Evolutionary conservation across 2,888 invertebrate genomes (phyloP).

Genomic region (Drosophila parthenogenetica): DNA sequence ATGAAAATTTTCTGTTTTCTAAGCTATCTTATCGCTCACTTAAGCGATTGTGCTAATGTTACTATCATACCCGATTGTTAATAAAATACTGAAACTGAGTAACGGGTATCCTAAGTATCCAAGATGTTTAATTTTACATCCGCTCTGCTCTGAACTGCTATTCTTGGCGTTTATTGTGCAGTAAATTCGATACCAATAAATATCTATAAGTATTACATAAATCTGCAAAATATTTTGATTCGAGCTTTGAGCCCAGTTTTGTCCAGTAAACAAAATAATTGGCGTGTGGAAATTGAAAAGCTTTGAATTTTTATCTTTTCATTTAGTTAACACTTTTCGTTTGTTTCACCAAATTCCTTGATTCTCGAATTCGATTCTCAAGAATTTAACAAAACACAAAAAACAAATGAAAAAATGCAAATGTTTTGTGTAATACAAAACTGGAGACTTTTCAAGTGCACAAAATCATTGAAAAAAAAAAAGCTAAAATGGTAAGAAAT

Average conservation of each 20-base stretch:
- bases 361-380: conserved; percentile 48
- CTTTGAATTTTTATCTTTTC: conserved; percentile 10
- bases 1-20: no score
- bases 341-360: conserved; percentile 45
- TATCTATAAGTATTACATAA: neutral
- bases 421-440: conserved; percentile 41
- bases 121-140: no score
- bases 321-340: conserved; percentile 5
- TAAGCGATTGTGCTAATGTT: no score
- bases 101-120: no score
- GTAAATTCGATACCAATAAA: neutral
- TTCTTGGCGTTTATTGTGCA: no score
- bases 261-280: conserved; percentile 35
- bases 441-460: conserved; percentile 41
- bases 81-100: no score
- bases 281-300: conserved; percentile 38
- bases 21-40: no score
- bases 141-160: no score
- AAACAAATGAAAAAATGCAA: neutral
- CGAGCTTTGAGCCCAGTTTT: conserved; percentile 27
- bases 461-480: conserved; percentile 21
- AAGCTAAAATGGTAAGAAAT: conserved; percentile 13
- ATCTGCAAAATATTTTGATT: conserved; percentile 6
- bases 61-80: no score
- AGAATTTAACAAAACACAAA: conserved; percentile 18